Conservation (phyloP, 2,888 invertebrate species). For the Temnothorax unifasciatus region DNA sequence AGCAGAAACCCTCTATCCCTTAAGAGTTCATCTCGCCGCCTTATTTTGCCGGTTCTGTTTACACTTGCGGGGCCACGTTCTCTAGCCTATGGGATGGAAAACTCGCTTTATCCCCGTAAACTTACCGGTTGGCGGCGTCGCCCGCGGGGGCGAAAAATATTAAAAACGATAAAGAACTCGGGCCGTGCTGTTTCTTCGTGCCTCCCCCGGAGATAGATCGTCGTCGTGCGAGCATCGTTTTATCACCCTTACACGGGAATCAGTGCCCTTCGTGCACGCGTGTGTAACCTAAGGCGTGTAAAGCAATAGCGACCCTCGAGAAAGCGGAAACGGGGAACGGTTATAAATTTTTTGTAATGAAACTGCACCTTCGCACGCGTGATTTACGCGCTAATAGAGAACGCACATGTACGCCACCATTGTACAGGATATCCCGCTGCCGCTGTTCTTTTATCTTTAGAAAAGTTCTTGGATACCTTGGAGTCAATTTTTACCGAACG, state of each 20-base stretch:
- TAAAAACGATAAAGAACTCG: slow-evolving; percentile 59
- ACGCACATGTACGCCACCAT: slow-evolving; percentile 7
- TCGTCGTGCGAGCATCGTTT: slow-evolving; percentile 39
- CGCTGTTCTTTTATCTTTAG: slow-evolving; percentile 10
- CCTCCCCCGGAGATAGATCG: slow-evolving; percentile 36
- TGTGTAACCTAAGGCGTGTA: slow-evolving; percentile 31
- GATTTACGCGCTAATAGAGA: slow-evolving; percentile 54
- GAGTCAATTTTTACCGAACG: slow-evolving; percentile 31
- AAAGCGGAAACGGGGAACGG: neutral
- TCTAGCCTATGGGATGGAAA: slow-evolving; percentile 26
- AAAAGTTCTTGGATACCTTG: neutral
- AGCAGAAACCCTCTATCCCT: neutral
- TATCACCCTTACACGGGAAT: slow-evolving; percentile 34
- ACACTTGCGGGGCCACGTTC: slow-evolving; percentile 22
- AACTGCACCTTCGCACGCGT: slow-evolving; percentile 45
- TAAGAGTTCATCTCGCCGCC: slow-evolving; percentile 11
- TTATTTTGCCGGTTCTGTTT: slow-evolving; percentile 24
- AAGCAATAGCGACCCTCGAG: slow-evolving; percentile 16
- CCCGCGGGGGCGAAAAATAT: slow-evolving; percentile 53
- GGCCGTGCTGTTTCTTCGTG: slow-evolving; percentile 26
- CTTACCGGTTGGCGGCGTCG: slow-evolving; percentile 8
- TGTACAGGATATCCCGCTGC: neutral
- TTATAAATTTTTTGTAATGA: slow-evolving; percentile 55
- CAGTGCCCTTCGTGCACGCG: slow-evolving; percentile 22
- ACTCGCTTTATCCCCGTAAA: slow-evolving; percentile 30